Conservation (phyloP, 2,797 vertebrate genomes). For the Yasuhikotakia modesta region DNA sequence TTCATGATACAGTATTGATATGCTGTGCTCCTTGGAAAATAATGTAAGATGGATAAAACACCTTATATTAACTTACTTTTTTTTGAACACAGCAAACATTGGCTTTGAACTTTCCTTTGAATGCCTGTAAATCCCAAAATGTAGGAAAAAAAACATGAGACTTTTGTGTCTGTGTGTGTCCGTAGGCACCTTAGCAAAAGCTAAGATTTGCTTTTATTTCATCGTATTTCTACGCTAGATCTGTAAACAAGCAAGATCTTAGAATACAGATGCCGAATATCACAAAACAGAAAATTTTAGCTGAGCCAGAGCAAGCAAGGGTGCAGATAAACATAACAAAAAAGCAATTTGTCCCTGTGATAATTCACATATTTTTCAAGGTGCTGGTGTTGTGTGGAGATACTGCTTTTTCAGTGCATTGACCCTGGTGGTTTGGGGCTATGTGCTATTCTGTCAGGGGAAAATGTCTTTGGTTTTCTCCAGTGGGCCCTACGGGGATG, state of each 20-base stretch:
- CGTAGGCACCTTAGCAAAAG: constrained; percentile 27
- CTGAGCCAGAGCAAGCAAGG: constrained; percentile 60
- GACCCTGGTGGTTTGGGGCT: constrained; percentile 44
- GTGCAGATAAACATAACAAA: constrained; percentile 44
- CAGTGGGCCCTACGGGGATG: constrained; percentile 55
- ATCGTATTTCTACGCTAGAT: constrained; percentile 29
- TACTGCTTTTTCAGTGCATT: constrained; percentile 34
- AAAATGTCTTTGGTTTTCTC: constrained; percentile 67
- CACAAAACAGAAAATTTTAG: constrained; percentile 19
- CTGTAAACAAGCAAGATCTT: constrained; percentile 14
- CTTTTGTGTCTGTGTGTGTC: constrained; percentile 24
- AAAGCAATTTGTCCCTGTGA: constrained; percentile 34
- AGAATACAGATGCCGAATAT: constrained; percentile 14
- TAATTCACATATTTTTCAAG: constrained; percentile 56
- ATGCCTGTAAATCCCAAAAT: constrained; percentile 51
- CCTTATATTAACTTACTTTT: constrained; percentile 52
- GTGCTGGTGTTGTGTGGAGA: constrained; percentile 47
- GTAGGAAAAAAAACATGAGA: constrained; percentile 52
- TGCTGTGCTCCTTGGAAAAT: constrained; percentile 28
- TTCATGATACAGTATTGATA: constrained; percentile 23
- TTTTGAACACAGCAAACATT: constrained; percentile 58
- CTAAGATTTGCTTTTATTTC: constrained; percentile 38
- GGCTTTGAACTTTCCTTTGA: constrained; percentile 58
- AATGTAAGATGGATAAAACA: constrained; percentile 49
- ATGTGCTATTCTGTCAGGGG: constrained; percentile 33